Evolutionary conservation across 2,113 vertebrate genomes (phyloP).

Genomic region (Taxidea taxus): DNA sequence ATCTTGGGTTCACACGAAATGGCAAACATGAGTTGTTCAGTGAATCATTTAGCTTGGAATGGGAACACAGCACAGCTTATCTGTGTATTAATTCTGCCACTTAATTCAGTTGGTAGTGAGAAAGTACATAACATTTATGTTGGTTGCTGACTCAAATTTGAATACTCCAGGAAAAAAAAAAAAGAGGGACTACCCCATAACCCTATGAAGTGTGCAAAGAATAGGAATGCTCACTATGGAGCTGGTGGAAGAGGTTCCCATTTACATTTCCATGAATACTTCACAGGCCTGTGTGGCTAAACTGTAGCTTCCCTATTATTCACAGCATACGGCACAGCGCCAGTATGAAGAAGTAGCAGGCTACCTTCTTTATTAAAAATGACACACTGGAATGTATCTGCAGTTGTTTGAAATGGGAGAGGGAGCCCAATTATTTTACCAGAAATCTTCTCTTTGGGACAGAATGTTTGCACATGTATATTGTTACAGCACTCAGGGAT

Average conservation of each 20-base stretch:
- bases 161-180: conserved; percentile 65
- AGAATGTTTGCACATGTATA: conserved; percentile 67
- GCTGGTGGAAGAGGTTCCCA: conserved; percentile 35
- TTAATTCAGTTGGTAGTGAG: conserved; percentile 75
- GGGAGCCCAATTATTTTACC: conserved; percentile 72
- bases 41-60: conserved; percentile 70
- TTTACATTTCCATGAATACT: conserved; percentile 63
- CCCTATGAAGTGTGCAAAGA: conserved; percentile 67
- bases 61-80: conserved; percentile 70
- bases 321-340: conserved; percentile 46
- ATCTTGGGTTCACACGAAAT: conserved; percentile 60
- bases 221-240: conserved; percentile 67
- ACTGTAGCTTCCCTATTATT: background rate
- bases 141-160: conserved; percentile 74
- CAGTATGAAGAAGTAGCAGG: conserved; percentile 45
- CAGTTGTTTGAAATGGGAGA: conserved; percentile 56
- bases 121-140: conserved; percentile 76
- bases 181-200: conserved; percentile 34
- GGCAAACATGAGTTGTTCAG: conserved; percentile 67
- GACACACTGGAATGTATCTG: conserved; percentile 61
- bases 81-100: conserved; percentile 64
- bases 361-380: conserved; percentile 71
- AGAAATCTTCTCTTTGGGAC: conserved; percentile 53
- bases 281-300: conserved; percentile 1
- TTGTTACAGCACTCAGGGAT: conserved; percentile 55